Evolutionary conservation across 2,797 vertebrate genomes (phyloP), one percentile per base, ranked within the genome.

Genomic region (Astyanax mexicanus): DNA sequence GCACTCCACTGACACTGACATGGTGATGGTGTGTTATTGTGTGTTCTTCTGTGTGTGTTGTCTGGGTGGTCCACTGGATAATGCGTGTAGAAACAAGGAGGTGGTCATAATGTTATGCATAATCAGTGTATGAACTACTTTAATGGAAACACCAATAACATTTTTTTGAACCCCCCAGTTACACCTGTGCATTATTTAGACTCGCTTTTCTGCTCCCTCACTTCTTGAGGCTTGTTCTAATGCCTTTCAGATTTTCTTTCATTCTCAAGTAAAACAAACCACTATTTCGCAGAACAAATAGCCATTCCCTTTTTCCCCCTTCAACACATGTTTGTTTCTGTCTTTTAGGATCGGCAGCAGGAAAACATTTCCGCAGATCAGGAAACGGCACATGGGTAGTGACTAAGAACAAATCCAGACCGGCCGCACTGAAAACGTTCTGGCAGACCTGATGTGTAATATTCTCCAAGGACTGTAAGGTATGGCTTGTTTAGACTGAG

Each of bases 371-470:
- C 85, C 80, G 83, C 84, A 81, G 87, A 86, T 84, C 84, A 86
- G 87, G 90, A 94, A 91, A 89, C 66, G 74, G 79, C 84, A 89
- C 72, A 87, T 86, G 85, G 85, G 82, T 84, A 86, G 81, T 9
- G 72, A 81, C 85, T 93, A 88, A 92, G 86, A 84, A 85, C 84
- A 90, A 89, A 93, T 90, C 89, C 92, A 92, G 91, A 91, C 88
- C 29, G 66, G 83, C 49, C 51, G 58, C 11, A n/a, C 19, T 58
- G 38, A 73, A 86, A 93, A 84, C 81, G 86, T 82, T 93, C 90
- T 83, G 79, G 85, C 92, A 93, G 90, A 91, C 80, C 81, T 84
- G 69, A 72, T 83, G 27, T 27, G 38, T 73, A 75, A 58, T 74
- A 60, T 70, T 68, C 51, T 83, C 45, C 45, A 29, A 44, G 54